Base-by-base conservation (phyloP, 37 sponge, comb jelly and placozoan genomes). In the Crambe crambe region DNA sequence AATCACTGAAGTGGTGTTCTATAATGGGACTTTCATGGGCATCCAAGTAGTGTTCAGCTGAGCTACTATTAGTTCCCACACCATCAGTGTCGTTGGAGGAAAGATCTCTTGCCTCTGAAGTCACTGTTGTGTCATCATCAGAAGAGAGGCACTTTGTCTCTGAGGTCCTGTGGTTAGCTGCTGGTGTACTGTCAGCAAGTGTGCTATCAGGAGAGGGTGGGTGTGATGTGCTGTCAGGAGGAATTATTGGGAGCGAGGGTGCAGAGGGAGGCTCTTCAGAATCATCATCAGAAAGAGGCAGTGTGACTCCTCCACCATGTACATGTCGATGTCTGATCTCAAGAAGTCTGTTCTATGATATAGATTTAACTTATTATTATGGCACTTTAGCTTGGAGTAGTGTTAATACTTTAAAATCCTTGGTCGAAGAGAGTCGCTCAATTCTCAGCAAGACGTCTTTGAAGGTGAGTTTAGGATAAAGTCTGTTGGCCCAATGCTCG, bases 371-470 rank as follows among this genome's bases (percentile, higher is more conserved):
- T 20, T 15, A 47, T 47, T 20, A 30, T 30, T 20, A n/a, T 30
- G 30, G 8, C 25, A 62, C 63, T 62, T 18, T n/a, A 9, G n/a
- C 31, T 30, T 32, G 32, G 1, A 36, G 20, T 6, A 40, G 15
- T n/a, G n/a, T n/a, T n/a, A n/a, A n/a, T 40, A 89, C 95, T 84
- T 95, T 95, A 43, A 95, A 87, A 60, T 88, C 92, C 23, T 83
- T 89, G 42, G 81, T 82, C 17, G 59, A 60, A 37, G 78, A 89
- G 20, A 95, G 58, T 27, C 22, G 75, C 68, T 95, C 92, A 37
- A 91, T 78, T 25, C 89, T 59, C 0, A 91, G 86, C 12, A 78
- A 64, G 44, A 91, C 70, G 42, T 91, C 90, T 21, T 69, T 68
- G 56, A 91, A 91, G 27, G 92, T 85, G 27, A 89, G 54, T 44